These are phyloP conservation scores for Cremastobaeus sp. DNA, from an alignment of 2,888 invertebrate genomes.

Conservation along the genomic window DNA sequence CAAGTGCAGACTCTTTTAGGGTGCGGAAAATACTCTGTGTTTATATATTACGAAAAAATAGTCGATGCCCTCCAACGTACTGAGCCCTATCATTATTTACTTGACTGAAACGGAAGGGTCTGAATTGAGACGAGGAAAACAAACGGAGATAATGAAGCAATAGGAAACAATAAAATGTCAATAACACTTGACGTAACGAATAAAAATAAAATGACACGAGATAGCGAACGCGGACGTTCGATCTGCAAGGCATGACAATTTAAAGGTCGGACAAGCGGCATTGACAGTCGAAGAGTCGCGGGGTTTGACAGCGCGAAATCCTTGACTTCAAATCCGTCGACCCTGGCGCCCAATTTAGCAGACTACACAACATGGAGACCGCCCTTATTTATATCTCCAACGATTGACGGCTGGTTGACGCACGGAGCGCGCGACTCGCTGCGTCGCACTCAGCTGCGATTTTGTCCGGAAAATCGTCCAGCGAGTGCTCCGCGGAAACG, in stretches of 20 bases:
- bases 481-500: conserved; percentile 62
- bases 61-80: too few relatives aligned
- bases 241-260: too few relatives aligned
- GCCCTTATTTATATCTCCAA: conserved; percentile 60
- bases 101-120: not conserved
- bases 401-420: too few relatives aligned
- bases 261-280: too few relatives aligned
- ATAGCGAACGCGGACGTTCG: too few relatives aligned
- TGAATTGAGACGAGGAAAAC: not conserved
- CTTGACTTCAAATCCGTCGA: conserved; percentile 73
- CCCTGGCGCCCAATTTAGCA: conserved; percentile 78
- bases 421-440: not conserved
- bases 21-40: too few relatives aligned
- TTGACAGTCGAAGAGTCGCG: not conserved
- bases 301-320: conserved; percentile 61
- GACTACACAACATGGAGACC: conserved; percentile 75
- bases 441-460: not conserved
- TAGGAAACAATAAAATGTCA: conserved; percentile 6
- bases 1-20: too few relatives aligned
- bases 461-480: not conserved
- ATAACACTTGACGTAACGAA: conserved; percentile 5
- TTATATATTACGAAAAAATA: too few relatives aligned
- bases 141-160: not conserved
- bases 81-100: too few relatives aligned
- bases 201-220: not conserved